Percentiles rank a stretch among this genome's conserved stretches.
phyloP scores from a whole-genome alignment of 1,140 invertebrate species.

The Platorchestia sp. region DNA sequence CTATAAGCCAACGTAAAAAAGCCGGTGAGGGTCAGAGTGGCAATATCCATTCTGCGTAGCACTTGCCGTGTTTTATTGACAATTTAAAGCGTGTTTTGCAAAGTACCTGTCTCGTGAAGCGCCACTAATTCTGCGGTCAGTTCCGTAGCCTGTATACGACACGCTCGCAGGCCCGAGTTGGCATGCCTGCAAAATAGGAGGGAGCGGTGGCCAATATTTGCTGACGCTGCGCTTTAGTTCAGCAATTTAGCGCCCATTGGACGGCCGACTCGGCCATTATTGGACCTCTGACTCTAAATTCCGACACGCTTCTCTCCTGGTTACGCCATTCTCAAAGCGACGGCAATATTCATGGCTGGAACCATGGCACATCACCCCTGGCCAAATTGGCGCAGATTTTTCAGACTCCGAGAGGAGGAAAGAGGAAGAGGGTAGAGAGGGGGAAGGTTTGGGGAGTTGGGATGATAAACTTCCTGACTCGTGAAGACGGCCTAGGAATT shows the following conservation, averaged over 20 bases:
- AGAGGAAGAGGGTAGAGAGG: no score
- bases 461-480: neutral
- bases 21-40: no score
- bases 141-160: constrained; percentile 4
- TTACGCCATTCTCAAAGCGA: constrained; percentile 26
- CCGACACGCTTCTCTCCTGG: neutral
- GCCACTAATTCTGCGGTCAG: neutral
- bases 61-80: neutral
- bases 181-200: neutral
- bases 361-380: neutral
- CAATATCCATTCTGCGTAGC: neutral
- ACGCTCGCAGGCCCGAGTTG: neutral
- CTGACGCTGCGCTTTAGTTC: constrained; percentile 42
- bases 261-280: constrained; percentile 18
- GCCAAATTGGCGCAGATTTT: neutral
- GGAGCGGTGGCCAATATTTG: constrained; percentile 10
- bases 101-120: neutral
- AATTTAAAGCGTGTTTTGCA: neutral
- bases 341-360: constrained; percentile 1
- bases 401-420: neutral
- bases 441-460: neutral
- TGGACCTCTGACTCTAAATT: constrained; percentile 36
- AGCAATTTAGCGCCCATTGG: constrained; percentile 40
- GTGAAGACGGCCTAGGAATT: neutral
- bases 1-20: no score